Conservation (phyloP, 2,113 vertebrate species). For the Gymnarchus niloticus region DNA sequence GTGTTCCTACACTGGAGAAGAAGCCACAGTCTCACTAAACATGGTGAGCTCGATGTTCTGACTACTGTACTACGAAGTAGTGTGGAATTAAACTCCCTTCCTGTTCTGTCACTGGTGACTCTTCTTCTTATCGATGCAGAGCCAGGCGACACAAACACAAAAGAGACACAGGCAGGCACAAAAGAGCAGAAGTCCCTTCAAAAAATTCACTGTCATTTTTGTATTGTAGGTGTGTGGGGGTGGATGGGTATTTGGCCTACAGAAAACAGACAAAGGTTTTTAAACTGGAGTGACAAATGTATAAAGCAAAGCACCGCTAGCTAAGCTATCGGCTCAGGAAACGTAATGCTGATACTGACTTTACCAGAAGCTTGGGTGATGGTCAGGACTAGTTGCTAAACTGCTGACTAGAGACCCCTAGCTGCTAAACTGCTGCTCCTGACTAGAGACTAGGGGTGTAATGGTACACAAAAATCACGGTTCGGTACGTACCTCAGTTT, state of each 20-base stretch:
- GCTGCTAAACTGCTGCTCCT: too few relatives aligned
- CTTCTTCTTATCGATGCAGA: background rate
- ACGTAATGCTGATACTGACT: background rate
- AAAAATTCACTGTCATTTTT: background rate
- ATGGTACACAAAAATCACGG: too few relatives aligned
- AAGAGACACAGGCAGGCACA: background rate
- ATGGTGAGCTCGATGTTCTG: background rate
- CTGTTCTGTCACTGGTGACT: too few relatives aligned
- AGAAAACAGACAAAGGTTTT: background rate
- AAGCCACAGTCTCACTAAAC: background rate
- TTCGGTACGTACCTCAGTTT: too few relatives aligned
- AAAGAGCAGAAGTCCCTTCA: background rate
- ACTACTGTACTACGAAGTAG: background rate
- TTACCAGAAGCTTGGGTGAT: background rate
- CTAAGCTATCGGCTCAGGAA: background rate
- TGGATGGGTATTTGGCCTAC: too few relatives aligned
- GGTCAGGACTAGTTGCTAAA: background rate
- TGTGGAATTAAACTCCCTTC: background rate
- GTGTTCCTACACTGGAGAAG: background rate
- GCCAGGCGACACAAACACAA: background rate
- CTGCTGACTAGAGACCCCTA: too few relatives aligned
- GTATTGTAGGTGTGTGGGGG: too few relatives aligned
- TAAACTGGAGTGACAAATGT: background rate
- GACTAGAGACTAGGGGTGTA: too few relatives aligned
- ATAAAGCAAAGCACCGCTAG: background rate